Evolutionary conservation across 2,888 invertebrate species (phyloP), one percentile per base, ranked within the genome.

Genomic region (Morpho achilles): DNA sequence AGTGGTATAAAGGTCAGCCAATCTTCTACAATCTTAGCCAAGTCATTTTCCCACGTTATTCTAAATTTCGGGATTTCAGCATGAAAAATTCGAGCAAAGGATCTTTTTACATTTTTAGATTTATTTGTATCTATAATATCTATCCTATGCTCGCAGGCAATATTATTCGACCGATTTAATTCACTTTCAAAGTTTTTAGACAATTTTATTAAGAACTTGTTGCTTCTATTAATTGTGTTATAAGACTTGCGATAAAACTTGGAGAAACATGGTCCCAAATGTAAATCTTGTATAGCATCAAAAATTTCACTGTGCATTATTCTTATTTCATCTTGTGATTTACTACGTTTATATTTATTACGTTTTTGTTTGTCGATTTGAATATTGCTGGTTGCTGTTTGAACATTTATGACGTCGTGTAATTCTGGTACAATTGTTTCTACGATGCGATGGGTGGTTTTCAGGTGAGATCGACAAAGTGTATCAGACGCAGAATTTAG

Each of bases 301-400:
- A 75, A 9, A n/a, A 74, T 67, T 61, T 70, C 71, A 68, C 58
- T 66, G 2, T 48, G 47, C 42, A 46, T 61, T 0, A 67, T 47
- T 52, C 67, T 70, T 23, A 79, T 56, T 43, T 75, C 71, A 53
- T 75, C 80, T 60, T 80, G 71, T 1, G 79, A 83, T 60, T 71
- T 79, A 10, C 66, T 77, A 63, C 66, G 77, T 41, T 72, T 61
- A 7, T 60, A 43, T 22, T 39, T 59, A 40, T 55, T 60, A 7
- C 58, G 50, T 45, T 43, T 58, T 10, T 49, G 53, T 22, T 56
- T 23, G 5, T 9, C 47, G 7, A 63, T 32, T 42, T 61, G 50
- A 23, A 58, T 9, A 8, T 53, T 50, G 51, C 59, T 64, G n/a
- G 51, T 54, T 39, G 50, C 48, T 7, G 59, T 55, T 56, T 63